Base-by-base conservation (phyloP, 2,888 invertebrate genomes). In the Phortica magna region DNA sequence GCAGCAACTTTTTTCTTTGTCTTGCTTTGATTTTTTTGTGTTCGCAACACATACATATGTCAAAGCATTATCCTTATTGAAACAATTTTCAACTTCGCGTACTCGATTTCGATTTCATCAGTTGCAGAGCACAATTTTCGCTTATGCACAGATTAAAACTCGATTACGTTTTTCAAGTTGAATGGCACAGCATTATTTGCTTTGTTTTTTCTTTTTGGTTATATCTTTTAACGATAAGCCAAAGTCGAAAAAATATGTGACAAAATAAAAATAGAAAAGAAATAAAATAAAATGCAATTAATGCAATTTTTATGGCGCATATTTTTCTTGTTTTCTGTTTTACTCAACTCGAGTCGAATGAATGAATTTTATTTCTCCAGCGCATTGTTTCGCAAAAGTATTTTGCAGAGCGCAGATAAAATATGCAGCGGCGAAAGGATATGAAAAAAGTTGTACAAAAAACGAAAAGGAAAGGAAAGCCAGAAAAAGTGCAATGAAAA, bases 121-220 rank as follows among this genome's bases (percentile, higher is more conserved):
- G 61, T 17, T 55, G 9, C n/a, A n/a, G 17, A 55, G 17, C 14
- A 55, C 1, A 55, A 61, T 61, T 61, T 5, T 17, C 61, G 22
- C 61, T 61, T 22, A 7, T 61, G 61, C 61, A 61, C 61, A 61
- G 61, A 61, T 61, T 61, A 61, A 61, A 61, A 19, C 19, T 61
- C 61, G 61, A 61, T 61, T 61, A 19, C 31, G 31, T 4, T 61
- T 17, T 61, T 17, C 61, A 12, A 22, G 7, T 61, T 61, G 14
- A 9, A 17, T 19, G 22, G 22, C 19, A 19, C 59, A 59, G 17
- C 9, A 59, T 14, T 59, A 43, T 43, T 43, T n/a, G n/a, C n/a
- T n/a, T n/a, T n/a, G n/a, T n/a, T n/a, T n/a, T n/a, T n/a, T n/a
- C n/a, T n/a, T n/a, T n/a, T n/a, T n/a, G n/a, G n/a, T n/a, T n/a